Evolutionary conservation across 2,888 invertebrate species (phyloP).

Genomic region (Panorpa germanica): DNA sequence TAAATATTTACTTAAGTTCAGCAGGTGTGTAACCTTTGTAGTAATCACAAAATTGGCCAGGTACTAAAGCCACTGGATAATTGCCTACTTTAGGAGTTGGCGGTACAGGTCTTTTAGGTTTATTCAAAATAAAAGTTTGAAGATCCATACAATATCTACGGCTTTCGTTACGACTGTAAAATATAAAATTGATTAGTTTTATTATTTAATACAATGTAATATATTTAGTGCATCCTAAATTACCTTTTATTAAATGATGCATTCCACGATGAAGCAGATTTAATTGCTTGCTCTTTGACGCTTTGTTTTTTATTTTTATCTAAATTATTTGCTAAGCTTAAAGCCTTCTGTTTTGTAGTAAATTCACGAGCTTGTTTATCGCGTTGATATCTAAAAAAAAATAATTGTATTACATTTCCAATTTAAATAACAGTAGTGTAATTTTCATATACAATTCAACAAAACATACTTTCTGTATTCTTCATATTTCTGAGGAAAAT

Average conservation of each 20-base stretch:
- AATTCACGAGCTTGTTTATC: conserved; percentile 46
- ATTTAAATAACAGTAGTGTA: no score
- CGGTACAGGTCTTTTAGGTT: conserved; percentile 17
- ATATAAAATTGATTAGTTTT: conserved; percentile 8
- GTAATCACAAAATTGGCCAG: conserved; percentile 88
- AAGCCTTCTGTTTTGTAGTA: conserved; percentile 43
- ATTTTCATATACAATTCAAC: no score
- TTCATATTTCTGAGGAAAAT: conserved; percentile 89
- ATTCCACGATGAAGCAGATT: conserved; percentile 82
- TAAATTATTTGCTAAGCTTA: conserved; percentile 31
- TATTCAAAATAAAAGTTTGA: conserved; percentile 53
- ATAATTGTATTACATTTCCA: no score
- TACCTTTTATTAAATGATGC: conserved; percentile 53
- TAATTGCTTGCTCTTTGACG: conserved; percentile 57
- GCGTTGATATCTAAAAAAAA: conserved; percentile 21
- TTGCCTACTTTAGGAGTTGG: conserved; percentile 36
- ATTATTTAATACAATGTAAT: no score
- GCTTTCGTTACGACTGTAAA: conserved; percentile 38
- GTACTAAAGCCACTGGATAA: conserved; percentile 87
- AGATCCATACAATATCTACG: conserved; percentile 76
- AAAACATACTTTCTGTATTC: conserved; percentile 70
- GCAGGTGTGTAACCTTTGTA: conserved; percentile 62
- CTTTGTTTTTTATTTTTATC: conserved; percentile 41
- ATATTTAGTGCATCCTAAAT: conserved; percentile 13
- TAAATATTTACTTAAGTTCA: conserved; percentile 42